These are phyloP conservation scores for Harpalus rubripes DNA, from an alignment of 2,888 invertebrate genomes.

Conservation along the genomic window DNA sequence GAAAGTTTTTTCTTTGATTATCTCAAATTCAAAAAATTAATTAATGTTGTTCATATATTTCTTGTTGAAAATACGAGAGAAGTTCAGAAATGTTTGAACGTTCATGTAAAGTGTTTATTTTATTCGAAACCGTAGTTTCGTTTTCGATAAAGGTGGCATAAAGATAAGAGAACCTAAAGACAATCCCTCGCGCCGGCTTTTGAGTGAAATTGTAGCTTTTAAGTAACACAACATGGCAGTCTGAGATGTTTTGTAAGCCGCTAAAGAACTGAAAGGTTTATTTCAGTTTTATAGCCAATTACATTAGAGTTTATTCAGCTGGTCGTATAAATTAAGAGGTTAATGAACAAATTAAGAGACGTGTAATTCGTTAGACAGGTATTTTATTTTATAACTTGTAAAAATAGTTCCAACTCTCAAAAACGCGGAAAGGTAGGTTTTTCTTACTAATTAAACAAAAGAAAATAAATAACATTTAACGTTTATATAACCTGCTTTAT, in stretches of 20 bases:
- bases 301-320: constrained; percentile 47
- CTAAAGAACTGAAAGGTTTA: constrained; percentile 52
- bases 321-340: constrained; percentile 60
- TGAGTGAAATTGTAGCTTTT: constrained; percentile 54
- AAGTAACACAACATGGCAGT: constrained; percentile 34
- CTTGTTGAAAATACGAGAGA: neutral
- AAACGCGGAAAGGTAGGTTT: constrained; percentile 16
- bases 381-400: constrained; percentile 59
- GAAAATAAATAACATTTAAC: neutral
- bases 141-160: neutral
- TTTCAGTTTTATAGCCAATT: constrained; percentile 53
- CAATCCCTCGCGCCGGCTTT: constrained; percentile 11
- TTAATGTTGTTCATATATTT: no score
- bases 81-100: neutral
- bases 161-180: neutral
- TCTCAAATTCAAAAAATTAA: no score
- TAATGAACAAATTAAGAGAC: constrained; percentile 57
- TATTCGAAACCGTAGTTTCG: neutral
- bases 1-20: no score
- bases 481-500: neutral
- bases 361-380: constrained; percentile 48
- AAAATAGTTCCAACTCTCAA: neutral
- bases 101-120: neutral
- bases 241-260: constrained; percentile 37
- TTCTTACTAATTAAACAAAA: constrained; percentile 4